Evolutionary conservation across 2,113 vertebrate species (phyloP).

Genomic region (Dipodomys ordii): DNA sequence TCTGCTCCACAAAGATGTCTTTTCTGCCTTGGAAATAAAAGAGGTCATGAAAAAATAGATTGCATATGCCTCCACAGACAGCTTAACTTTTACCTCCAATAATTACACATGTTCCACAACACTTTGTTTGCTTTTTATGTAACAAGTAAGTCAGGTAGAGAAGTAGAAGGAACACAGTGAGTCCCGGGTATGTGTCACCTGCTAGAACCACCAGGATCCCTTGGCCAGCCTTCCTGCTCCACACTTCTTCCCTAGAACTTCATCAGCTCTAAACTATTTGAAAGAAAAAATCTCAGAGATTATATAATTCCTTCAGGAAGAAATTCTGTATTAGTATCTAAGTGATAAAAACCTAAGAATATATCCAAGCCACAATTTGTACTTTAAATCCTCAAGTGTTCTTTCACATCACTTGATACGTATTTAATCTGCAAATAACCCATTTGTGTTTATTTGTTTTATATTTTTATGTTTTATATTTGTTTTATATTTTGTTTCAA

Average conservation of each 20-base stretch:
- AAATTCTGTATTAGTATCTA: not conserved
- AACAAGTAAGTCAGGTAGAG: not conserved
- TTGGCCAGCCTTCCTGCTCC: not conserved
- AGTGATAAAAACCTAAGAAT: not conserved
- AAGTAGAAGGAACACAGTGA: too few relatives aligned
- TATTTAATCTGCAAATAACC: not conserved
- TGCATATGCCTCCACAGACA: not conserved
- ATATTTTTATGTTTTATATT: not conserved
- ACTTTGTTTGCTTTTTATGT: not conserved
- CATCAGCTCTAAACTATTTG: not conserved
- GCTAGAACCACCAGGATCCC: not conserved
- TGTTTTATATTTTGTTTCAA: not conserved
- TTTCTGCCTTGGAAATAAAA: not conserved
- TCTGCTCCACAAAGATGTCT: not conserved
- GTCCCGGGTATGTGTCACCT: not conserved
- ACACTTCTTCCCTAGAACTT: not conserved
- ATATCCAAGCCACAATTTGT: not conserved
- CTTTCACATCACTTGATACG: not conserved
- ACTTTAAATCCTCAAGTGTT: not conserved
- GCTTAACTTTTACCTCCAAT: not conserved
- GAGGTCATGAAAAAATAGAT: not conserved
- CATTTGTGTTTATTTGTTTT: not conserved
- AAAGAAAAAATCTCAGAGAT: not conserved
- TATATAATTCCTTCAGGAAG: not conserved
- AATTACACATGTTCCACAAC: not conserved